Base-by-base conservation (phyloP, 1,140 invertebrate species). In the Leguminivora glycinivorella region DNA sequence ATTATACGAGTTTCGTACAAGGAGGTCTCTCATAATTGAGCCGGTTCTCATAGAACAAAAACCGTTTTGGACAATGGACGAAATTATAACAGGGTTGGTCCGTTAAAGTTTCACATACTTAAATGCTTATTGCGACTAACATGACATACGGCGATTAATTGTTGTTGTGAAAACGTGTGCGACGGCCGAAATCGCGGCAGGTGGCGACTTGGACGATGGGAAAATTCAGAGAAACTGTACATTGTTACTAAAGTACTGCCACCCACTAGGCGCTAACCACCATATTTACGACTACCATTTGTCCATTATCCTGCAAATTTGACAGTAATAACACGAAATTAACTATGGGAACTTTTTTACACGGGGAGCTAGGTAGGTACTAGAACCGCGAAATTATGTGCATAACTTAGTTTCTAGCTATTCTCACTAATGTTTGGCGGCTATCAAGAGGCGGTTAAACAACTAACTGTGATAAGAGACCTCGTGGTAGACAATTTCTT, bases 1-100 rank as follows among this genome's bases (percentile, higher is more conserved):
- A 90, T 91, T 91, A 91, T 85, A 84, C 81, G 76, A 80, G 88
- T 90, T 91, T 91, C 82, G 84, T 90, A 88, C 77, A 80, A 67
- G 68, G 71, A 78, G 82, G 75, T 79, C 72, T 80, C 75, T 77
- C 74, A 88, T 89, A 91, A 91, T 91, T 91, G 87, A 88, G 81
- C 80, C 83, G 82, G 89, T 91, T 91, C 89, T 82, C 89, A 91
- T 86, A 91, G 89, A 90, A 91, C 83, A 85, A 90, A 81, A 88
- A 85, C 80, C 72, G 67, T 75, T 79, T 84, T 80, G 88, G 88
- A 91, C 89, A 91, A 91, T 91, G 79, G 83, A 81, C 83, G 74
- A 85, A 90, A 91, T 86, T 90, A 90, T 89, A 88, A 89, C 85
- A 86, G 85, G 81, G 81, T 86, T 87, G 82, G 72, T 76, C 77